Evolutionary conservation across 2,888 invertebrate genomes (phyloP).

Genomic region (Euproctis similis): DNA sequence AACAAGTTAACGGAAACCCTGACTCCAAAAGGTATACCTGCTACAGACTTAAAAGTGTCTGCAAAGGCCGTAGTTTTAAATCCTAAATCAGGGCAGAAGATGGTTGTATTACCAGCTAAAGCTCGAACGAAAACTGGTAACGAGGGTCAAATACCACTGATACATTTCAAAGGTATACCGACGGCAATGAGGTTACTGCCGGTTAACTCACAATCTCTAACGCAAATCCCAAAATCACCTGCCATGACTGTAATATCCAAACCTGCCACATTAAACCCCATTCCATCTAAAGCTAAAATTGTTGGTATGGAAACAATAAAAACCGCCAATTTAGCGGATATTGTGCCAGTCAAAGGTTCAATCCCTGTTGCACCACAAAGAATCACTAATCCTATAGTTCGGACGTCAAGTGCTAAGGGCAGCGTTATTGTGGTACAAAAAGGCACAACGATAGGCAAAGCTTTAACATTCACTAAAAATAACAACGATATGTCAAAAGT

Average conservation of each 20-base stretch:
- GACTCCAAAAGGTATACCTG: constrained; percentile 64
- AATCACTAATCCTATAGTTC: constrained; percentile 59
- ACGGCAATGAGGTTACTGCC: constrained; percentile 67
- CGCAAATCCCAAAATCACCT: constrained; percentile 39
- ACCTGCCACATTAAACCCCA: constrained; percentile 39
- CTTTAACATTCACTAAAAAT: constrained; percentile 63
- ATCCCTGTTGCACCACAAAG: constrained; percentile 54
- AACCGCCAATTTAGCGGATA: constrained; percentile 66
- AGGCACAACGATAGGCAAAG: constrained; percentile 68
- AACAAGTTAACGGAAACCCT: constrained; percentile 49
- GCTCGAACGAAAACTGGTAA: constrained; percentile 47
- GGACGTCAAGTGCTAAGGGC: constrained; percentile 67
- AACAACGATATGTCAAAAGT: constrained; percentile 69
- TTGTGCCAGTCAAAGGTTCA: constrained; percentile 61
- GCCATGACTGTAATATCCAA: constrained; percentile 52
- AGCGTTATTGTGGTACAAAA: constrained; percentile 78
- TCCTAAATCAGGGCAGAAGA: constrained; percentile 68
- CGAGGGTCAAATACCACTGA: constrained; percentile 57
- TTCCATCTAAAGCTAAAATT: constrained; percentile 44
- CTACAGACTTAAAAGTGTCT: constrained; percentile 67
- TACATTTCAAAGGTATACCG: constrained; percentile 65
- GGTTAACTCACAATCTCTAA: constrained; percentile 50
- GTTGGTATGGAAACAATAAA: constrained; percentile 46
- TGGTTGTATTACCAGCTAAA: constrained; percentile 69
- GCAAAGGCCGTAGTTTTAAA: constrained; percentile 67